Percentiles rank a stretch among this genome's conserved stretches.
phyloP scores from a whole-genome alignment of 1,140 invertebrate species.

The Leptinotarsa lineolata region DNA sequence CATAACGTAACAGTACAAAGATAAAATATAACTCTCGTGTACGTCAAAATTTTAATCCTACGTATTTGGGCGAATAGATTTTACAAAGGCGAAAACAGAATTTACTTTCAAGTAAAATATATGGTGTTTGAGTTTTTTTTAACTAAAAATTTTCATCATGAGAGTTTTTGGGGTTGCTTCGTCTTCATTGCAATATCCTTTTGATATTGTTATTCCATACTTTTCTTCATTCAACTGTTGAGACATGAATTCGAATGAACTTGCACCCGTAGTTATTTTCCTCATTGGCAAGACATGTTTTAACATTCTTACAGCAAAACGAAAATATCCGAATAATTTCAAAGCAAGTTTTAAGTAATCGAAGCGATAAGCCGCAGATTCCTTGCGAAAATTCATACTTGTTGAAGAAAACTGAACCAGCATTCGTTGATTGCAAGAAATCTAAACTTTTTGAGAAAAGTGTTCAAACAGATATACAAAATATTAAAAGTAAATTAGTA shows the following conservation, averaged over 20 bases:
- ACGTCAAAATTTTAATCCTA: too few species aligned
- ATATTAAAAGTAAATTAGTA: constrained; percentile 52
- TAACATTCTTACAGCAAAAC: constrained; percentile 43
- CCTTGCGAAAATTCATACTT: not conserved
- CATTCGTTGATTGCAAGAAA: not conserved
- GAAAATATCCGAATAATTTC: constrained; percentile 34
- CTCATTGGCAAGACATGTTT: not conserved
- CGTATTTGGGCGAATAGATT: too few species aligned
- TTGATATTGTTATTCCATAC: too few species aligned
- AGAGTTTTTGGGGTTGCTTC: too few species aligned
- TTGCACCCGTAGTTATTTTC: not conserved
- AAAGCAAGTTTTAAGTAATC: constrained; percentile 33
- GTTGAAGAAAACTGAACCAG: not conserved
- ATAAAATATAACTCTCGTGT: too few species aligned
- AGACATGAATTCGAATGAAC: not conserved
- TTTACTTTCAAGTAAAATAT: too few species aligned
- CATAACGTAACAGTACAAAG: too few species aligned
- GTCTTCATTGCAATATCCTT: too few species aligned
- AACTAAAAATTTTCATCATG: too few species aligned
- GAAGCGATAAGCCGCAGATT: constrained; percentile 16
- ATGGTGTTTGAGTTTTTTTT: too few species aligned
- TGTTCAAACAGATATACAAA: constrained; percentile 54
- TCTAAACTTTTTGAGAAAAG: constrained; percentile 21
- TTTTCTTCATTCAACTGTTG: too few species aligned
- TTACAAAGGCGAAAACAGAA: too few species aligned